Conservation (phyloP, 2,113 vertebrate genomes). For the Upupa epops region DNA sequence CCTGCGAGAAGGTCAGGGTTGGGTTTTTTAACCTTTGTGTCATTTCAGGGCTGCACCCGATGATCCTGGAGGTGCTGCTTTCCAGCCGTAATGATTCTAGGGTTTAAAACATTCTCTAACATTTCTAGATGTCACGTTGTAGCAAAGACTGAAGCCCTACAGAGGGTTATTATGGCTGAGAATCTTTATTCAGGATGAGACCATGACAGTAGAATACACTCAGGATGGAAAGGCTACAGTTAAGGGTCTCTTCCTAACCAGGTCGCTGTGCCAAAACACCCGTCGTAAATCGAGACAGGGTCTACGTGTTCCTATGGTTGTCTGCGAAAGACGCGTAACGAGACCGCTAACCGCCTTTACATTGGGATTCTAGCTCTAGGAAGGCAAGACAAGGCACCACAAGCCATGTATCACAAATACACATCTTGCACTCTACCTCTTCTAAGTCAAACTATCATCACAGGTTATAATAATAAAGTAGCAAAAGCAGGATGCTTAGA, state of each 20-base stretch:
- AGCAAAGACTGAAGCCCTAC: not conserved
- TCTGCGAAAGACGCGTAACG: not conserved
- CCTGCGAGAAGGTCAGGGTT: not conserved
- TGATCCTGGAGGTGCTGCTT: no score
- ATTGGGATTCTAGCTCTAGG: constrained; percentile 1
- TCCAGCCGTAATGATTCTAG: no score
- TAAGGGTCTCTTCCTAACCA: not conserved
- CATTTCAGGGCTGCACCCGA: no score
- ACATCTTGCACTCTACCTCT: constrained; percentile 11
- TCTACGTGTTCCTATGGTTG: not conserved
- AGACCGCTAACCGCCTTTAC: not conserved
- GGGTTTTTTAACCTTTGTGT: not conserved
- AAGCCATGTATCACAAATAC: constrained; percentile 23
- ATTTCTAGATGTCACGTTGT: not conserved
- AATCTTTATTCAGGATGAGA: not conserved
- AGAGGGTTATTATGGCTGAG: constrained; percentile 9
- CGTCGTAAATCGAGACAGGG: not conserved
- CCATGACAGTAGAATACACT: not conserved
- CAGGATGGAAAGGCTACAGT: not conserved
- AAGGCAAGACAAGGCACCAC: constrained; percentile 56
- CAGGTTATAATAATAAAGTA: constrained; percentile 19
- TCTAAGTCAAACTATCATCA: not conserved
- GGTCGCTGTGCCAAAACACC: not conserved
- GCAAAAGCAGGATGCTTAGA: constrained; percentile 52
- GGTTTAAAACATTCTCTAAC: no score